Evolutionary conservation across 2,113 vertebrate species (phyloP).

Genomic region (Oncorhynchus kisutch): DNA sequence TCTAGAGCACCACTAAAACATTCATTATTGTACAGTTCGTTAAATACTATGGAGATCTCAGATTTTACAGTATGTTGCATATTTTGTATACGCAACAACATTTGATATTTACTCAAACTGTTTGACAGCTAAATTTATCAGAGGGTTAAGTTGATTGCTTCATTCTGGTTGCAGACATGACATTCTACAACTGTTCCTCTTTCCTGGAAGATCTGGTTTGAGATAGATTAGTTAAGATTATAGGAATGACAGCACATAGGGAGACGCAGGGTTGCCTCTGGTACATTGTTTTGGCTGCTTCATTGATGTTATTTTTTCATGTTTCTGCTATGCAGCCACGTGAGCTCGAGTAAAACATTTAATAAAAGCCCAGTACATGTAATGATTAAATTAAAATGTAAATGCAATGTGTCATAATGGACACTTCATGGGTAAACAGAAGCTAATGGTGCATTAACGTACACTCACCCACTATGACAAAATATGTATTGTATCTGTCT

Average conservation of each 20-base stretch:
- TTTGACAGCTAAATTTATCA: neutral
- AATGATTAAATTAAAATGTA: too few species aligned
- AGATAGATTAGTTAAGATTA: neutral
- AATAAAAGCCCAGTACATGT: too few species aligned
- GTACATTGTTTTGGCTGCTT: neutral
- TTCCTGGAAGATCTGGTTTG: neutral
- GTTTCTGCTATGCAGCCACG: too few species aligned
- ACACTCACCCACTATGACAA: too few species aligned
- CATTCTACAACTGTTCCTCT: neutral
- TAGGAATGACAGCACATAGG: neutral
- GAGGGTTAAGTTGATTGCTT: neutral
- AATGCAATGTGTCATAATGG: too few species aligned
- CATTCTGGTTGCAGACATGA: neutral
- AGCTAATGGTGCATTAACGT: too few species aligned
- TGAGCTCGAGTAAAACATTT: too few species aligned
- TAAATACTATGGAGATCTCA: neutral
- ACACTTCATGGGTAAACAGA: too few species aligned
- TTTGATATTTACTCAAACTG: neutral
- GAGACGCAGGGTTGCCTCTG: neutral
- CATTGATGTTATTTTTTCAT: neutral
- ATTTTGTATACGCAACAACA: neutral
- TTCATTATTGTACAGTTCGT: neutral
- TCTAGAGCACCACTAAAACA: neutral
- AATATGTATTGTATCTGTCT: too few species aligned
- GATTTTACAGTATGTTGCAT: neutral